phyloP scores from a whole-genome alignment of 2,113 vertebrate genomes.

The Cavia aperea region DNA sequence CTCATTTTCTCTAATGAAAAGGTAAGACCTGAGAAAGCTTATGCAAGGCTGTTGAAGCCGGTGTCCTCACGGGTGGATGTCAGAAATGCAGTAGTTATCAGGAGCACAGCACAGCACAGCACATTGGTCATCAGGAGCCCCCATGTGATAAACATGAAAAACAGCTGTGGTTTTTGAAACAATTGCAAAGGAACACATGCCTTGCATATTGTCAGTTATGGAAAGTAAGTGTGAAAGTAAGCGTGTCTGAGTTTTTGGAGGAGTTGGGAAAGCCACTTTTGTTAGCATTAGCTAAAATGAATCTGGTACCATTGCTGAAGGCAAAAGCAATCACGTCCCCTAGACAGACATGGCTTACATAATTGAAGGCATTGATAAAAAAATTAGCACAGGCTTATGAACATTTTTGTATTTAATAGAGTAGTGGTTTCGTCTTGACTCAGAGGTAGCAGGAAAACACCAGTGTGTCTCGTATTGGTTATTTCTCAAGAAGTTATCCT shows the following conservation, averaged over 20 bases:
- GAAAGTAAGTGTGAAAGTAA: neutral
- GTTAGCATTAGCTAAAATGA: neutral
- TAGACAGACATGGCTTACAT: neutral
- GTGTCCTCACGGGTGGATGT: neutral
- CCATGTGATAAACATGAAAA: neutral
- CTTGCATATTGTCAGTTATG: neutral
- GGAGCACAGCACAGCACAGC: neutral
- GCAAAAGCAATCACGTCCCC: neutral
- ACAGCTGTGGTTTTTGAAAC: neutral
- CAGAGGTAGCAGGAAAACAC: neutral
- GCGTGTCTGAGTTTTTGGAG: neutral
- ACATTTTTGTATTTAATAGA: neutral
- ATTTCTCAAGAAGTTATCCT: neutral
- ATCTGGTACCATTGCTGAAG: neutral
- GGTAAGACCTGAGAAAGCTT: neutral
- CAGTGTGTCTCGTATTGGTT: neutral
- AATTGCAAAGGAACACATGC: neutral
- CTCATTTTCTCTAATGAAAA: constrained; percentile 8
- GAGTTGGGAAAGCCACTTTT: neutral
- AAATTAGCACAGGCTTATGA: neutral
- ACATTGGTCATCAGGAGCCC: neutral
- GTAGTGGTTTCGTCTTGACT: neutral
- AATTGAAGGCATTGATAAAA: neutral
- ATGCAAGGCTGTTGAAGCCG: neutral
- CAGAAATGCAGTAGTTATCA: neutral